Percentiles rank a stretch among this genome's conserved stretches.
Conservation (phyloP, 2,888 invertebrate genomes). For the Biston betularia region DNA sequence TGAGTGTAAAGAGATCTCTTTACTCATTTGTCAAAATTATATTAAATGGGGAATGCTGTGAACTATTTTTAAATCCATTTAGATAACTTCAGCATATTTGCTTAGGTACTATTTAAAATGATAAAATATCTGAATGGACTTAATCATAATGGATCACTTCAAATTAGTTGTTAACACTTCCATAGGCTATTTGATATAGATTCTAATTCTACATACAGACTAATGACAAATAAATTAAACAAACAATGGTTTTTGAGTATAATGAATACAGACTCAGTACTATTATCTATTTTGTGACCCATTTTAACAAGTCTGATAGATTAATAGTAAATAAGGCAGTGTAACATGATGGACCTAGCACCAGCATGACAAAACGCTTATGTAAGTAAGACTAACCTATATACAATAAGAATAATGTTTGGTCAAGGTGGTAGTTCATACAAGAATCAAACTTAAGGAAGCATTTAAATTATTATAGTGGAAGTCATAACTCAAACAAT, state of each 20-base stretch:
- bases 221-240: not conserved
- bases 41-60: not conserved
- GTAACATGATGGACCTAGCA: too few relatives aligned
- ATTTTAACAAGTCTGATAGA: not conserved
- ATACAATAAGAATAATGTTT: too few relatives aligned
- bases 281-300: not conserved
- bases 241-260: slow-evolving; percentile 4
- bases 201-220: not conserved
- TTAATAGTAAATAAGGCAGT: too few relatives aligned
- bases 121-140: slow-evolving; percentile 1
- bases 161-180: not conserved
- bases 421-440: too few relatives aligned
- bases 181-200: not conserved
- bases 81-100: not conserved
- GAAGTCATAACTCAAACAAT: too few relatives aligned
- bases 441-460: too few relatives aligned
- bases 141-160: not conserved
- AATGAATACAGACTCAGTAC: not conserved
- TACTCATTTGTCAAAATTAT: too few relatives aligned
- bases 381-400: too few relatives aligned
- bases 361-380: too few relatives aligned
- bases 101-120: not conserved
- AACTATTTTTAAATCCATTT: not conserved
- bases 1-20: too few relatives aligned
- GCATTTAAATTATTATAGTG: too few relatives aligned